Percentiles rank a stretch among this genome's conserved stretches.
Evolutionary conservation across 2,113 vertebrate species (phyloP).

Genomic region (Camelus dromedarius): DNA sequence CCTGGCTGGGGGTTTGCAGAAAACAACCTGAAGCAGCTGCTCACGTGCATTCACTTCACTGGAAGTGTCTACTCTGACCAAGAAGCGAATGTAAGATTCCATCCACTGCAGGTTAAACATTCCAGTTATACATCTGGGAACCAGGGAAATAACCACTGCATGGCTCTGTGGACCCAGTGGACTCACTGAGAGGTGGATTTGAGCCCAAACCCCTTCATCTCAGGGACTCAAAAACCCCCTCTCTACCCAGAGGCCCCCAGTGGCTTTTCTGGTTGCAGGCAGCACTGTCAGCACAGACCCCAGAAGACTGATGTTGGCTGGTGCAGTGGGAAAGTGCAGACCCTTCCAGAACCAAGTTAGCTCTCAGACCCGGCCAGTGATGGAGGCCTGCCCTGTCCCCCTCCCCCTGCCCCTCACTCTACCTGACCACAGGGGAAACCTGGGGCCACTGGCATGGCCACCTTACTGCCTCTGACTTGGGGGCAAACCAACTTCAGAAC

Average conservation of each 20-base stretch:
- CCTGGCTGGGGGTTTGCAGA: neutral
- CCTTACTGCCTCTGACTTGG: neutral
- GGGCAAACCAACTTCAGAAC: neutral
- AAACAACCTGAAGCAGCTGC: neutral
- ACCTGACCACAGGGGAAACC: neutral
- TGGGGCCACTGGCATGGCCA: rapidly evolving
- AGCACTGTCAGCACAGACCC: neutral
- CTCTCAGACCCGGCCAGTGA: neutral
- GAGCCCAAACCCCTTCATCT: neutral
- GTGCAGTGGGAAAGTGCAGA: neutral
- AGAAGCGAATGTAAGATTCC: too few species aligned
- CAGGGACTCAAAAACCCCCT: neutral
- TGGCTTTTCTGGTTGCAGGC: neutral
- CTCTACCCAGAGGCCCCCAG: neutral
- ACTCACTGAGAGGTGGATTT: neutral
- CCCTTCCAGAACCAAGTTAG: neutral
- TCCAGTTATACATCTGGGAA: neutral
- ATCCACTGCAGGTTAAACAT: too few species aligned
- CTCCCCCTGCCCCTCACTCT: rapidly evolving
- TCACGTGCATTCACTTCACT: too few species aligned
- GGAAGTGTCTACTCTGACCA: too few species aligned
- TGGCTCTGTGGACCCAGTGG: neutral
- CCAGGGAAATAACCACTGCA: too few species aligned
- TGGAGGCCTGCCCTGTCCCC: neutral
- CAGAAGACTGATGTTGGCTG: neutral